Evolutionary conservation across 2,113 vertebrate genomes (phyloP), one percentile per base, ranked within the genome.

Genomic region (Heterochromis multidens): DNA sequence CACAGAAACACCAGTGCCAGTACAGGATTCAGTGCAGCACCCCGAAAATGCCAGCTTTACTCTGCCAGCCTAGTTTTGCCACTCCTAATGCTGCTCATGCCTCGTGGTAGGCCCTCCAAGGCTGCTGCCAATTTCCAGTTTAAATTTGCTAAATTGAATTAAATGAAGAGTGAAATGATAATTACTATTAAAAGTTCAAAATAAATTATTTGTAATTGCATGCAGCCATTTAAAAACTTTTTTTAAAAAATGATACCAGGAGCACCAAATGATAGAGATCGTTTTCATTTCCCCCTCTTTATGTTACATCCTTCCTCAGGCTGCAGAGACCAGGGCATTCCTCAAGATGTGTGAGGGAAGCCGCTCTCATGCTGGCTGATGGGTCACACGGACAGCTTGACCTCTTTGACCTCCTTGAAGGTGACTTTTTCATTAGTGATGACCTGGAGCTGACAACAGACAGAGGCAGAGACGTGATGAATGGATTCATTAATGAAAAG

Each of bases 291-390:
- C 3, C 13, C 3, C 7, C 37, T 23, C 40, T 40, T n/a, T 46
- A 5, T 76, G 13, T 43, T 25, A 19, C 49, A 1, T 61, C 74
- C 29, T 16, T 84, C 62, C 27, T 82, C 95, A 98, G 98, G 97
- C 83, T 98, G 97, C 93, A 97, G 97, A 95, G 97, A 98, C 19
- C 97, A 99, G 91, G 96, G 96, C 46, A 87, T 96, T 83, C 96
- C 97, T 59, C 97, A 98, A 88, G 97, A 98, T 86, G 96, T 99
- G 93, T 99, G 96, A 98, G 87, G 60, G 17, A 43, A 9, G 21
- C n/a, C 27, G 5, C n/a, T n/a, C 4, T 57, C 27, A 2, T 14
- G 33, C 29, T 13, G 19, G 72, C 43, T 6, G 70, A 85, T 46
- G 78, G 83, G 87, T 83, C 19, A 8, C 27, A 21, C 2, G 65